Evolutionary conservation across 2,888 invertebrate species (phyloP), one percentile per base, ranked within the genome.

Genomic region (Drosophila macrospina): DNA sequence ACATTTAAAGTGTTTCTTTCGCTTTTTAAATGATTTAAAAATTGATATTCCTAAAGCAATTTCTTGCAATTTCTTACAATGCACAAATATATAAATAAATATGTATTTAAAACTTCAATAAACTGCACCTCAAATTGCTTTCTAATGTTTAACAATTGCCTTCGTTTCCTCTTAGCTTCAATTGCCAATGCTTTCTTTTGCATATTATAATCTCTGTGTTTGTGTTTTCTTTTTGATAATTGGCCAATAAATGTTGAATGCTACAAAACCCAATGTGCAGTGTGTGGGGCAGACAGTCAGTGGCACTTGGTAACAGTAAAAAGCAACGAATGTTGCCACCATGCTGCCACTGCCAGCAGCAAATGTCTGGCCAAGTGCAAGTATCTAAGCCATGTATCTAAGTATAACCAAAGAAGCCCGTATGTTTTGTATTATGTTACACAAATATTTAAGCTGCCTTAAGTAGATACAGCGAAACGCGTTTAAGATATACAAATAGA

Each of bases 401-500:
- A 84, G 86, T 83, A 84, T 83, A 79, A 67, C 86, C 86, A 83
- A 86, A 86, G 83, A 84, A 88, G 86, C 83, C 88, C 88, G 88
- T 84, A 84, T 84, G 83, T 88, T 86, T 86, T 84, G 83, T 88
- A 84, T 84, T 84, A 88, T 88, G 88, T 84, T 84, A 84, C 83
- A 84, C 83, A 88, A 84, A 84, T 84, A 86, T 88, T 83, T 83
- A 83, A 83, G 83, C 83, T 88, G 83, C 61, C 88, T 88, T 86
- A 84, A 88, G 86, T 86, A 88, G 88, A 88, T 88, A 84, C 88
- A 84, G 80, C 83, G 80, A 84, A 84, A 84, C 88, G 88, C 88
- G 88, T 84, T 84, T 73, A 84, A 84, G 83, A 86, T 88, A 86
- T 83, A 88, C 83, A 83, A 88, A 83, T 79, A 81, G 37, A 36